A percentile compares a stretch with the other conserved stretches of the same genome.
Evolutionary conservation across 2,113 vertebrate species (phyloP).

Genomic region (Eublepharis macularius): DNA sequence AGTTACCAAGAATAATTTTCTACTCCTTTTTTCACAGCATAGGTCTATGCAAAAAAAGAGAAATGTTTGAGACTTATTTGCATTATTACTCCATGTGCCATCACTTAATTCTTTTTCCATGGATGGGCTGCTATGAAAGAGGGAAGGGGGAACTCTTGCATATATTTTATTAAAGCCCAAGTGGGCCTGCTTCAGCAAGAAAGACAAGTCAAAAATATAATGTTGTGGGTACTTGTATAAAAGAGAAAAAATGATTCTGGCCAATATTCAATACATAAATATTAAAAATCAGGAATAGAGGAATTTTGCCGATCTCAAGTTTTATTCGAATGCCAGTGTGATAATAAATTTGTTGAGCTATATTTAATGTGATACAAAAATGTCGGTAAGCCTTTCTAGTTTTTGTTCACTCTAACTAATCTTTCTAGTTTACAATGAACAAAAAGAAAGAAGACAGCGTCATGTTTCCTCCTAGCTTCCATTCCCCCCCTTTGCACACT

Average conservation of each 20-base stretch:
- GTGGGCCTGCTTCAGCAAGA: slow-evolving; percentile 23
- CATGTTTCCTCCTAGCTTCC: slow-evolving; percentile 12
- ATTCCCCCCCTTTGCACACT: background rate
- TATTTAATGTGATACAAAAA: slow-evolving; percentile 1
- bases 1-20: slow-evolving; percentile 14
- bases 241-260: slow-evolving; percentile 16
- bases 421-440: slow-evolving; percentile 2
- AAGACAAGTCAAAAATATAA: slow-evolving; percentile 34
- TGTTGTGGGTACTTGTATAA: background rate
- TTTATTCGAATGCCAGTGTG: slow-evolving; percentile 28
- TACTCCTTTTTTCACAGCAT: background rate
- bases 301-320: slow-evolving; percentile 30
- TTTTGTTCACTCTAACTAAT: too few relatives aligned
- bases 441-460: slow-evolving; percentile 34
- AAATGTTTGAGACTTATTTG: fast-evolving
- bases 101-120: slow-evolving; percentile 43
- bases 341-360: slow-evolving; percentile 29
- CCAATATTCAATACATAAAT: slow-evolving; percentile 32
- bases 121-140: background rate
- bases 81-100: background rate
- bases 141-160: slow-evolving; percentile 7
- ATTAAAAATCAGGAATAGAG: slow-evolving; percentile 13
- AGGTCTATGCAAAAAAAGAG: slow-evolving; percentile 24
- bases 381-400: slow-evolving; percentile 13
- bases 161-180: background rate